A percentile compares a stretch with the other conserved stretches of the same genome.
Evolutionary conservation across 2,888 invertebrate genomes (phyloP).

Genomic region (Rhorus exstirpatorius): DNA sequence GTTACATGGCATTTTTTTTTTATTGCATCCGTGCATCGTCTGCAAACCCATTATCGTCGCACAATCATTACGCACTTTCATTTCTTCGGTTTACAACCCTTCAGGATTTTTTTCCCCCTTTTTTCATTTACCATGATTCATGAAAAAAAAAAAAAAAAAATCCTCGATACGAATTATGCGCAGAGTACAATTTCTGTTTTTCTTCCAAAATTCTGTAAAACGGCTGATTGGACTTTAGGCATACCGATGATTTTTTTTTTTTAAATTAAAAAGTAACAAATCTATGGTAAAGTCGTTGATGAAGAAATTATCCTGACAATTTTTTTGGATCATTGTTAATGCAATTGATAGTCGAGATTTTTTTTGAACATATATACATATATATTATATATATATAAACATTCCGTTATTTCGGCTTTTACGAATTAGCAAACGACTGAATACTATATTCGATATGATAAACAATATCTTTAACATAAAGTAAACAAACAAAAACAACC

Average conservation of each 20-base stretch:
- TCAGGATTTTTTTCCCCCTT: no score
- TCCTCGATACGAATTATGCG: slow-evolving; percentile 37
- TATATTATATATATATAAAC: no score
- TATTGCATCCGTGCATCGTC: slow-evolving; percentile 80
- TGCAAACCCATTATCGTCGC: slow-evolving; percentile 64
- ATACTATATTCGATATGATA: slow-evolving; percentile 76
- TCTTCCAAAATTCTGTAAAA: neutral
- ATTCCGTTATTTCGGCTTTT: slow-evolving; percentile 73
- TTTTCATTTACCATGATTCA: slow-evolving; percentile 21
- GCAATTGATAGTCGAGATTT: neutral
- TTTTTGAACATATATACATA: no score
- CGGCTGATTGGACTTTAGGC: neutral
- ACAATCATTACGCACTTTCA: slow-evolving; percentile 66
- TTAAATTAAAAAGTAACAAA: neutral
- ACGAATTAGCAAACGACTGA: slow-evolving; percentile 79
- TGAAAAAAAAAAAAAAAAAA: slow-evolving; percentile 2
- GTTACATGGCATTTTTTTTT: slow-evolving; percentile 30
- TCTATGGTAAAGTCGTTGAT: neutral
- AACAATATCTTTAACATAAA: slow-evolving; percentile 73
- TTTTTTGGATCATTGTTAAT: slow-evolving; percentile 12
- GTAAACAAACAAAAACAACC: slow-evolving; percentile 24
- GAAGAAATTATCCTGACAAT: neutral
- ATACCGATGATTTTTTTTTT: neutral
- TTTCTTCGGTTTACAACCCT: slow-evolving; percentile 27
- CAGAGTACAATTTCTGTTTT: slow-evolving; percentile 20